Percentiles rank a stretch among this genome's conserved stretches.
phyloP scores from a whole-genome alignment of 2,888 invertebrate species.

The Luperina testacea region DNA sequence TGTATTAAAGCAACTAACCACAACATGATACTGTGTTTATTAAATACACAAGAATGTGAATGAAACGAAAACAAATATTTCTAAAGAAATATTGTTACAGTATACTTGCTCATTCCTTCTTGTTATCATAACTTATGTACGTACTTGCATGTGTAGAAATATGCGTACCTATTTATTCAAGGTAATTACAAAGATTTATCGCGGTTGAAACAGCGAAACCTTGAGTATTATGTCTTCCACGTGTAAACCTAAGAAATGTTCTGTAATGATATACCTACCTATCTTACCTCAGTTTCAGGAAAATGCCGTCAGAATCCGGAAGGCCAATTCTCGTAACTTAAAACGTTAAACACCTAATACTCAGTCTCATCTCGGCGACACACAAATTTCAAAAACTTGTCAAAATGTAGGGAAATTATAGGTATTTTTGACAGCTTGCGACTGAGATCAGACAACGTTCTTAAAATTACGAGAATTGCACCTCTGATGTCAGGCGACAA shows the following conservation, averaged over 20 bases:
- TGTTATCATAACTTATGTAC: slow-evolving; percentile 17
- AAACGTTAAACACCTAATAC: too few relatives aligned
- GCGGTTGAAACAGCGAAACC: background rate
- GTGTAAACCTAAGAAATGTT: background rate
- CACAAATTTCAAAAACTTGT: too few relatives aligned
- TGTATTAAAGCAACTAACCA: slow-evolving; percentile 21
- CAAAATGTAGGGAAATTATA: too few relatives aligned
- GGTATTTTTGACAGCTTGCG: too few relatives aligned
- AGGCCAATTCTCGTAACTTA: too few relatives aligned
- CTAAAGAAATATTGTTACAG: slow-evolving; percentile 39
- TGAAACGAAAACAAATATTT: slow-evolving; percentile 43
- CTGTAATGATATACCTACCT: background rate
- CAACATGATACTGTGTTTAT: slow-evolving; percentile 44
- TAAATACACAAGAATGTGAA: slow-evolving; percentile 47
- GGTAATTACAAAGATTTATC: slow-evolving; percentile 29
- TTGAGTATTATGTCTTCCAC: background rate
- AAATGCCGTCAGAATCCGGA: background rate
- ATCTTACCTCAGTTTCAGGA: too few relatives aligned
- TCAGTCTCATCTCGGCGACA: too few relatives aligned
- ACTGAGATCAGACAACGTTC: too few relatives aligned
- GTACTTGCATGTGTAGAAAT: background rate
- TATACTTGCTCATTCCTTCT: background rate
- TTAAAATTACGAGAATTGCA: too few relatives aligned
- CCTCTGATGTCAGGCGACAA: too few relatives aligned
- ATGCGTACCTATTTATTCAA: slow-evolving; percentile 8